Percentiles rank a stretch among this genome's conserved stretches.
Conservation (phyloP, 92 coral and sea anemone species). For the Parazoanthus darwini region DNA sequence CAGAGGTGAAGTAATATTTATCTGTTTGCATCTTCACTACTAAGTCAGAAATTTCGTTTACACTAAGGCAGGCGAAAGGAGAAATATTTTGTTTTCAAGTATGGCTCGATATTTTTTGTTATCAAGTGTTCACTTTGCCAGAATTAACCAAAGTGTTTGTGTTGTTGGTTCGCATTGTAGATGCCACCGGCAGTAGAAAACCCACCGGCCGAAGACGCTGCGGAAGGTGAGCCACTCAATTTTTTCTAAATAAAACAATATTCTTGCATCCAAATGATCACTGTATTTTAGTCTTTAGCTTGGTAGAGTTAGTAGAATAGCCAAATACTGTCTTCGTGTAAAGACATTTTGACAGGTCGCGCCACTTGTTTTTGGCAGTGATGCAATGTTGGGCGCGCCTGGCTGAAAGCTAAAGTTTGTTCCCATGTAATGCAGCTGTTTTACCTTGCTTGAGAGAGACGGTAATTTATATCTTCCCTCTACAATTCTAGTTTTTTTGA, state of each 20-base stretch:
- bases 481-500: background rate
- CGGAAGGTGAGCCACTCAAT: constrained; percentile 64
- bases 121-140: background rate
- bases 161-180: constrained; percentile 56
- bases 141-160: constrained; percentile 14
- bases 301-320: background rate
- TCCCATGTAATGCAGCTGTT: background rate
- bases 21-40: constrained; percentile 61
- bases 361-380: constrained; percentile 42
- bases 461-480: background rate
- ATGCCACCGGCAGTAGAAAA: constrained; percentile 99
- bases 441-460: background rate
- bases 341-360: constrained; percentile 12
- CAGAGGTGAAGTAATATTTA: constrained; percentile 24
- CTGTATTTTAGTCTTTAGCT: background rate
- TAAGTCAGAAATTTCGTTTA: background rate
- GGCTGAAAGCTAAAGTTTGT: background rate
- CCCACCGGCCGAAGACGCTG: constrained; percentile 92
- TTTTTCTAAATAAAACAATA: background rate
- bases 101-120: constrained; percentile 5
- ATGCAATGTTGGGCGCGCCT: constrained; percentile 46
- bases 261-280: background rate
- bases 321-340: background rate
- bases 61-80: background rate
- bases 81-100: constrained; percentile 7